These are phyloP conservation scores for Platypus cylindrus DNA, from an alignment of 2,888 invertebrate species.

Conservation along the genomic window DNA sequence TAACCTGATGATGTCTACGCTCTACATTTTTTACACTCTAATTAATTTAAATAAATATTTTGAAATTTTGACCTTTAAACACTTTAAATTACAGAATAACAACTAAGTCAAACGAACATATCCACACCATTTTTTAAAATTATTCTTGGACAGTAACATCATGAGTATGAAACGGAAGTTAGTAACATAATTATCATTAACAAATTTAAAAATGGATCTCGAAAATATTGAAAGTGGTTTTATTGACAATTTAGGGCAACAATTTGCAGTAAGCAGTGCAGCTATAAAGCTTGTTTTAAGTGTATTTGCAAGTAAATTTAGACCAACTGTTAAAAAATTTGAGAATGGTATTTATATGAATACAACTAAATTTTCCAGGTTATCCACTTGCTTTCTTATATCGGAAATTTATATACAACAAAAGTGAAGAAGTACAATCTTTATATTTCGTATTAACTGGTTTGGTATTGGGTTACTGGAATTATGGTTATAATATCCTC, in stretches of 20 bases:
- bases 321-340: not conserved
- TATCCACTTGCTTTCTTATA: slow-evolving; percentile 61
- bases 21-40: no score
- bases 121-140: no score
- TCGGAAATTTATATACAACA: slow-evolving; percentile 44
- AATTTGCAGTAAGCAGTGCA: slow-evolving; percentile 28
- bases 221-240: slow-evolving; percentile 15
- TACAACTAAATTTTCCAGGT: slow-evolving; percentile 48
- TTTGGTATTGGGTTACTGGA: slow-evolving; percentile 64
- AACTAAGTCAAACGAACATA: no score
- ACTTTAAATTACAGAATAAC: no score
- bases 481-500: slow-evolving; percentile 65
- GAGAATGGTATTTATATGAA: no score
- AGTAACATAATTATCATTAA: no score
- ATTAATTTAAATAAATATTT: no score
- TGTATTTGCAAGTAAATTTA: slow-evolving; percentile 30
- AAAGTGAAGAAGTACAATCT: slow-evolving; percentile 49
- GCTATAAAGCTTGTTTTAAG: slow-evolving; percentile 31
- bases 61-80: no score
- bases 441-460: slow-evolving; percentile 62
- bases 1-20: no score
- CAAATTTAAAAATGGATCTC: slow-evolving; percentile 1
- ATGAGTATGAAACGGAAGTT: no score
- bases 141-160: no score
- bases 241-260: slow-evolving; percentile 20